A percentile compares a stretch with the other conserved stretches of the same genome.
Conservation (phyloP, 1,140 invertebrate genomes). For the Globodera ellingtonae region DNA sequence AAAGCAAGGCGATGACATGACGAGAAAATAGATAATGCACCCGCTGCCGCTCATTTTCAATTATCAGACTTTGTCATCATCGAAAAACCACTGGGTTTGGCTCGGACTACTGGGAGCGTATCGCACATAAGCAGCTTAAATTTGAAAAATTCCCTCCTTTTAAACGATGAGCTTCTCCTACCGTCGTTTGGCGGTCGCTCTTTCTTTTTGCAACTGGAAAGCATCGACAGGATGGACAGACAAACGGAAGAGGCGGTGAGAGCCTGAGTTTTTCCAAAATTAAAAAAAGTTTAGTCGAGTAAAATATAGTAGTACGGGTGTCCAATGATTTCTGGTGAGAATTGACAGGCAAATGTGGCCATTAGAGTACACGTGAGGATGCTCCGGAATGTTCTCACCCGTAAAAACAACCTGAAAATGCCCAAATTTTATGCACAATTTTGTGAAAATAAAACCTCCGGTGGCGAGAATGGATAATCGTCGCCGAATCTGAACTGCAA, state of each 20-base stretch:
- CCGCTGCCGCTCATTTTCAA: too few relatives aligned
- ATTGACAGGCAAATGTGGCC: constrained; percentile 95
- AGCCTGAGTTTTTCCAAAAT: neutral
- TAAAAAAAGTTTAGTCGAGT: too few relatives aligned
- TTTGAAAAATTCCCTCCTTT: neutral
- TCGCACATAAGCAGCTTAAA: constrained; percentile 84
- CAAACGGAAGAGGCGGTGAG: constrained; percentile 67
- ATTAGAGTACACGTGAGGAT: constrained; percentile 86
- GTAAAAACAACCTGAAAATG: constrained; percentile 81
- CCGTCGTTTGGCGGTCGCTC: constrained; percentile 57
- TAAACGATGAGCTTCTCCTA: constrained; percentile 1
- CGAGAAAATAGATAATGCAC: too few relatives aligned
- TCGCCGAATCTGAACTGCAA: constrained; percentile 93
- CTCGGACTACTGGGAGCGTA: constrained; percentile 98
- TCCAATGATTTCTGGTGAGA: constrained; percentile 92
- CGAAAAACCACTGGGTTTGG: constrained; percentile 99
- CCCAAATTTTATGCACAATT: neutral
- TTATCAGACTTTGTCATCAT: constrained; percentile 72
- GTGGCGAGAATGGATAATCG: constrained; percentile 97
- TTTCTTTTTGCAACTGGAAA: constrained; percentile 89
- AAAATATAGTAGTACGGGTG: constrained; percentile 74
- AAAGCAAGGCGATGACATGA: too few relatives aligned
- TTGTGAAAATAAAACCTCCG: constrained; percentile 74
- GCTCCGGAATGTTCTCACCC: constrained; percentile 91
- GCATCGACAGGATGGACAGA: constrained; percentile 94